phyloP scores from a whole-genome alignment of 2,113 vertebrate species.

The Hippocampus abdominalis region DNA sequence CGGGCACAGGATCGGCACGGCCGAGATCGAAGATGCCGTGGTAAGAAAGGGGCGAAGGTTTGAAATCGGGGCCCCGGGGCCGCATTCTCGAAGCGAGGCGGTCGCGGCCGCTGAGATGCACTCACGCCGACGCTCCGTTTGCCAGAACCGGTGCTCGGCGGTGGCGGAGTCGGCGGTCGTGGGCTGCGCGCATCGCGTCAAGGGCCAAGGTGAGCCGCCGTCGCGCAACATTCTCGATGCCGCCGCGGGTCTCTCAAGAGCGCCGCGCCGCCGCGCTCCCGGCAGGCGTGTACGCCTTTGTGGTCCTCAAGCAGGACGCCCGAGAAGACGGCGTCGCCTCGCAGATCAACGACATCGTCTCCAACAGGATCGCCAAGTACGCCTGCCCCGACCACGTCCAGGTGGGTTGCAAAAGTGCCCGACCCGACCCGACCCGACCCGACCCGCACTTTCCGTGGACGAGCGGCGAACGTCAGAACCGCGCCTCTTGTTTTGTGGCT shows the following conservation, averaged over 20 bases:
- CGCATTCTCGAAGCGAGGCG: no score
- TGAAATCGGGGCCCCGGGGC: no score
- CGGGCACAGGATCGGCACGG: conserved; percentile 76
- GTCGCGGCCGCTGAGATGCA: no score
- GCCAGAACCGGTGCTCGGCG: conserved; percentile 70
- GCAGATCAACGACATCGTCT: conserved; percentile 64
- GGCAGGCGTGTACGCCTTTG: conserved; percentile 71
- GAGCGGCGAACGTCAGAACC: no score
- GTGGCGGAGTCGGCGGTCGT: conserved; percentile 79
- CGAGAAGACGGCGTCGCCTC: conserved; percentile 39
- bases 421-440: no score
- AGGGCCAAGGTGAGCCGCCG: conserved; percentile 72
- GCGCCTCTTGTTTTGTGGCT: not conserved
- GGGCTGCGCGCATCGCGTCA: conserved; percentile 72
- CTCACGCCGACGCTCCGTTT: conserved; percentile 27
- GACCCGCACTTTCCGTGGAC: no score
- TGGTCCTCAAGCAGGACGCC: conserved; percentile 71
- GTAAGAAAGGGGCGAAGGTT: conserved; percentile 52
- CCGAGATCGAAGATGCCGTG: conserved; percentile 77
- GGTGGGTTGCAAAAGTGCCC: conserved; percentile 48
- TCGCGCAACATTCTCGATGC: not conserved
- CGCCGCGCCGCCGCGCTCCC: no score
- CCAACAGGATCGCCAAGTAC: conserved; percentile 74
- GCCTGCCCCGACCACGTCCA: conserved; percentile 74
- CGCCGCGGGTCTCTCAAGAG: no score